phyloP scores from a whole-genome alignment of 2,113 vertebrate genomes.

The Motacilla tschutschensis region DNA sequence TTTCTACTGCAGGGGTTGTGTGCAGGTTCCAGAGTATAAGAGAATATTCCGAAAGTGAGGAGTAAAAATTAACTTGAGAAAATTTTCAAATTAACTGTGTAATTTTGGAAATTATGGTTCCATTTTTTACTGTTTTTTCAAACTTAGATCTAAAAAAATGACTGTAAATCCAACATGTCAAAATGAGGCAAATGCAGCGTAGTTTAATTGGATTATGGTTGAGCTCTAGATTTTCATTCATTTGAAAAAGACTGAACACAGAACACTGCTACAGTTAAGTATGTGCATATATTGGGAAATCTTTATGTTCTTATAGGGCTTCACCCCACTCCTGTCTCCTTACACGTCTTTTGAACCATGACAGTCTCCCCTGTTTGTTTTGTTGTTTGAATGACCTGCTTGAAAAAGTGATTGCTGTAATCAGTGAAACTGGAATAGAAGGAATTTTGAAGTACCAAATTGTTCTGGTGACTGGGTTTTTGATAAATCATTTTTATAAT shows the following conservation, averaged over 20 bases:
- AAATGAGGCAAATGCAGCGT: neutral
- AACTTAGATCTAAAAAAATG: neutral
- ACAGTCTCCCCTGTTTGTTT: neutral
- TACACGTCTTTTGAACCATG: neutral
- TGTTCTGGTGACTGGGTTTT: constrained; percentile 48
- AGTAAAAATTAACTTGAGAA: neutral
- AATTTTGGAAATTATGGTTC: neutral
- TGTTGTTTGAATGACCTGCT: constrained; percentile 9
- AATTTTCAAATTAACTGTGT: neutral
- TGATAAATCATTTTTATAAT: constrained; percentile 59
- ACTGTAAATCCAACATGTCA: neutral
- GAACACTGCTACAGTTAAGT: neutral
- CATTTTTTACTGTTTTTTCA: accelerated
- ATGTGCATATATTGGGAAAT: neutral
- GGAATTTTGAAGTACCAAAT: constrained; percentile 2
- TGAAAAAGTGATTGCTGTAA: constrained; percentile 15
- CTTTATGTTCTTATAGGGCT: neutral
- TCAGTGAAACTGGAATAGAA: neutral
- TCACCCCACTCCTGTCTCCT: neutral
- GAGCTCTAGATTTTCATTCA: neutral
- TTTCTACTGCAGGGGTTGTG: neutral
- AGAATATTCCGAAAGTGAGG: neutral
- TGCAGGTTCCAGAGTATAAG: neutral
- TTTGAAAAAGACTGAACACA: neutral
- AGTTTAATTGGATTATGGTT: neutral